A percentile compares a stretch with the other conserved stretches of the same genome.
These are phyloP conservation scores for Macrosteles quadrilineatus DNA, from an alignment of 1,140 invertebrate genomes.

Conservation along the genomic window DNA sequence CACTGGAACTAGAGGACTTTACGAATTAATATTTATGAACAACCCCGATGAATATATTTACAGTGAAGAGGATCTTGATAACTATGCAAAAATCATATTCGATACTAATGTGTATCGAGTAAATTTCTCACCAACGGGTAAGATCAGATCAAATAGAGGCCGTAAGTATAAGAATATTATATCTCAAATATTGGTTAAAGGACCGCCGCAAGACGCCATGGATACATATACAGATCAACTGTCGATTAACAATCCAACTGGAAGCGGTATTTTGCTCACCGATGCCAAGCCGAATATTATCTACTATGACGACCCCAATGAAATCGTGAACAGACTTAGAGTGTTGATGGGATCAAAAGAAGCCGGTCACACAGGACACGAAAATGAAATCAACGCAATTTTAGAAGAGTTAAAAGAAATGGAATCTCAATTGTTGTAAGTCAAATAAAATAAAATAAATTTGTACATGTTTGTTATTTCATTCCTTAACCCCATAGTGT, in stretches of 20 bases:
- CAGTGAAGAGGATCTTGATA: not conserved
- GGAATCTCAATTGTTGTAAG: no score
- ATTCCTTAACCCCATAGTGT: no score
- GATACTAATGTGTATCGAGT: not conserved
- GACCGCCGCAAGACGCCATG: not conserved
- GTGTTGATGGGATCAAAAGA: not conserved
- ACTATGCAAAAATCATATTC: not conserved
- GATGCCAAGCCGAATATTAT: not conserved
- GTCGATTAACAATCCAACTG: no score
- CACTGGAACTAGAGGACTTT: not conserved
- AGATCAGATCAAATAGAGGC: not conserved
- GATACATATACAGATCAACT: not conserved
- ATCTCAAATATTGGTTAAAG: not conserved
- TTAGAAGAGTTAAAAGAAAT: not conserved
- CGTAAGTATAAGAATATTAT: constrained; percentile 1
- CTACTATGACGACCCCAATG: constrained; percentile 5
- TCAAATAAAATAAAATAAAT: not conserved
- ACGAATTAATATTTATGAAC: constrained; percentile 12
- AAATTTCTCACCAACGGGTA: not conserved
- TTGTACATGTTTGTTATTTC: no score
- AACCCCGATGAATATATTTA: not conserved
- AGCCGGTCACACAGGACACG: not conserved
- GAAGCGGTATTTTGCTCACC: not conserved
- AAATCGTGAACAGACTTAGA: not conserved
- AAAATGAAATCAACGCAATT: not conserved